Conservation (phyloP, 2,888 invertebrate species). For the Meteorus colon region DNA sequence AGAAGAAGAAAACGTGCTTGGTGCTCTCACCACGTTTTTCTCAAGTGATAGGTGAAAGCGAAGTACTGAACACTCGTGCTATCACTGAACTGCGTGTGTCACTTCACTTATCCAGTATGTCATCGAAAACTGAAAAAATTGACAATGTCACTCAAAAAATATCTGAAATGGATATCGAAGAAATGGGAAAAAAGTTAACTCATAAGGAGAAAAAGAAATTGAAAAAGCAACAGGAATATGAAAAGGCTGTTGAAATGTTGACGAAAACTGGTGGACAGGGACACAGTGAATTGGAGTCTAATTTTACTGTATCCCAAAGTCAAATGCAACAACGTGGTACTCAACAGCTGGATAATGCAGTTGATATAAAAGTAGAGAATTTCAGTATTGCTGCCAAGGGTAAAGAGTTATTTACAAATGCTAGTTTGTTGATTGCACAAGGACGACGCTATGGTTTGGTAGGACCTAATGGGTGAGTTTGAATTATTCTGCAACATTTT, state of each 20-base stretch:
- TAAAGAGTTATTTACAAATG: constrained; percentile 97
- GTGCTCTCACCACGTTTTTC: neutral
- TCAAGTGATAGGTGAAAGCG: constrained; percentile 11
- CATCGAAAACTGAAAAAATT: constrained; percentile 55
- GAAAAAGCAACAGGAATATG: constrained; percentile 91
- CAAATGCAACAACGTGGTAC: constrained; percentile 75
- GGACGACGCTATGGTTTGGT: constrained; percentile 97
- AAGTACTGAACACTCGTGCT: neutral
- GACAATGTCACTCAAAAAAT: constrained; percentile 60
- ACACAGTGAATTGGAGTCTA: constrained; percentile 91
- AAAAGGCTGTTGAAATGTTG: constrained; percentile 88
- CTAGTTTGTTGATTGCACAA: constrained; percentile 92
- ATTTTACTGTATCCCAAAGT: constrained; percentile 95
- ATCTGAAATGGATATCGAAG: constrained; percentile 66
- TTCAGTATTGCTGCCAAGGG: constrained; percentile 98
- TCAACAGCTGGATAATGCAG: constrained; percentile 86
- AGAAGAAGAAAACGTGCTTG: neutral
- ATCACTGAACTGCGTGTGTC: neutral
- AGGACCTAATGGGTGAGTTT: constrained; percentile 92
- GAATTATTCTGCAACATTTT: neutral
- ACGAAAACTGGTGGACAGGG: constrained; percentile 92
- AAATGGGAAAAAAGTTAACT: constrained; percentile 81
- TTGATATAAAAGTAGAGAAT: constrained; percentile 98
- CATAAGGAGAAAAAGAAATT: constrained; percentile 94
- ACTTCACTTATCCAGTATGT: constrained; percentile 52